Percentiles rank a stretch among this genome's conserved stretches.
These are phyloP conservation scores for Formicarius rufipectus DNA, from an alignment of 2,113 vertebrate genomes.

Conservation along the genomic window DNA sequence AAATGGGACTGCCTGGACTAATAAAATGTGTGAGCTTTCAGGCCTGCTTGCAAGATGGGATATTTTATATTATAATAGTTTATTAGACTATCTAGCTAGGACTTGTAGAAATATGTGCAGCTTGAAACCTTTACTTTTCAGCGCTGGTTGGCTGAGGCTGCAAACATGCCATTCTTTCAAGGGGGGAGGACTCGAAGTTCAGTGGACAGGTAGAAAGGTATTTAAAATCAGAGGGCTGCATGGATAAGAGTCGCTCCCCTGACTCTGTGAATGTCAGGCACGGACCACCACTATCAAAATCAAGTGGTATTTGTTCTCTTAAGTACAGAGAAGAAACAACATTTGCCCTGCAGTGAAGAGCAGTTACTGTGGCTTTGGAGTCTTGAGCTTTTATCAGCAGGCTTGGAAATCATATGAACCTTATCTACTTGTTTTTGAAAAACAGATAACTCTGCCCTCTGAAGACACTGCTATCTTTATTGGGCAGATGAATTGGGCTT, in stretches of 20 bases:
- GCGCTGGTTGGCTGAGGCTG: not conserved
- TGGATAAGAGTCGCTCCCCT: conserved; percentile 3
- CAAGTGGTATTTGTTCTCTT: conserved; percentile 37
- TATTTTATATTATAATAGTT: not conserved
- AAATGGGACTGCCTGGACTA: not conserved
- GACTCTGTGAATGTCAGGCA: not conserved
- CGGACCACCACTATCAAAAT: not conserved
- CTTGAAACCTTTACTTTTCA: not conserved
- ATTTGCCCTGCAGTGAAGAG: conserved; percentile 36
- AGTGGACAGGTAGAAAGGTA: not conserved
- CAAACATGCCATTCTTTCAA: not conserved
- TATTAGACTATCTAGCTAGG: not conserved
- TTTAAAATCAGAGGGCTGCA: conserved; percentile 18
- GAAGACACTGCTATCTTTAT: conserved; percentile 54
- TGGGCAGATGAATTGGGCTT: conserved; percentile 26
- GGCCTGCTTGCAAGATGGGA: not conserved
- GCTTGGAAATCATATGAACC: conserved; percentile 23
- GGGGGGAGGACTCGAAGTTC: not conserved
- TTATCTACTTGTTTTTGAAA: conserved; percentile 41
- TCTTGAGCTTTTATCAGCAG: not conserved
- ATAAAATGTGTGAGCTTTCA: not conserved
- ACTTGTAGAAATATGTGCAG: not conserved
- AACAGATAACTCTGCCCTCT: conserved; percentile 29
- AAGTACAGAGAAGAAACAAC: conserved; percentile 42
- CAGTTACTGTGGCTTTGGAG: not conserved